phyloP scores from a whole-genome alignment of 1,140 invertebrate species.

The Calephelis virginiensis region DNA sequence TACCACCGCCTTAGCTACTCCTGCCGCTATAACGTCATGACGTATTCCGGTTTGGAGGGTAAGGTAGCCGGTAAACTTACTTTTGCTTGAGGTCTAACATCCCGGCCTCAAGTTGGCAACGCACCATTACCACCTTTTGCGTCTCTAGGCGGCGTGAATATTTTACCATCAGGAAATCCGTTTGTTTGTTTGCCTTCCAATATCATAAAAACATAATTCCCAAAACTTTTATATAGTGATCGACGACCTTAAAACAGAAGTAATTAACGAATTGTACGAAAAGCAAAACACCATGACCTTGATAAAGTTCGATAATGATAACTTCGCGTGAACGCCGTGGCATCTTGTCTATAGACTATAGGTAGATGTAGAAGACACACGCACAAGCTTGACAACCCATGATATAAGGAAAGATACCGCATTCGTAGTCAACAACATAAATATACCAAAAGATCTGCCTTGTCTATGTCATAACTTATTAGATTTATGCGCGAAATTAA shows the following conservation, averaged over 20 bases:
- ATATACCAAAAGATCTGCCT: conserved; percentile 1
- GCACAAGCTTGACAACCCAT: not conserved
- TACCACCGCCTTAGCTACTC: too few species aligned
- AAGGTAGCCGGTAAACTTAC: too few species aligned
- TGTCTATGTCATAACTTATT: conserved; percentile 11
- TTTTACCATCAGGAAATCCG: too few species aligned
- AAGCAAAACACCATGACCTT: not conserved
- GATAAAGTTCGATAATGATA: conserved; percentile 5
- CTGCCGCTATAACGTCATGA: too few species aligned
- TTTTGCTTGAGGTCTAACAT: too few species aligned
- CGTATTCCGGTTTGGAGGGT: too few species aligned
- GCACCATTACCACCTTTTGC: too few species aligned
- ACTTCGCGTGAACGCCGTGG: conserved; percentile 21
- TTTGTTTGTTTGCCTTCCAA: too few species aligned
- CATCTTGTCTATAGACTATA: not conserved
- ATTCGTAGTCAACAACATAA: not conserved
- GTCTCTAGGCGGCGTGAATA: too few species aligned
- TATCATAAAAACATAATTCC: not conserved
- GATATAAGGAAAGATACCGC: too few species aligned
- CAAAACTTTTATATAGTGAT: not conserved
- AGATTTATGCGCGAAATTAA: not conserved
- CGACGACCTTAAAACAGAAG: conserved; percentile 1
- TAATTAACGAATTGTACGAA: not conserved
- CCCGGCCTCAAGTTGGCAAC: too few species aligned
- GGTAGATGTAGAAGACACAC: not conserved